A percentile compares a stretch with the other conserved stretches of the same genome.
Evolutionary conservation across 2,888 invertebrate genomes (phyloP).

Genomic region (Sphinx pinastri): DNA sequence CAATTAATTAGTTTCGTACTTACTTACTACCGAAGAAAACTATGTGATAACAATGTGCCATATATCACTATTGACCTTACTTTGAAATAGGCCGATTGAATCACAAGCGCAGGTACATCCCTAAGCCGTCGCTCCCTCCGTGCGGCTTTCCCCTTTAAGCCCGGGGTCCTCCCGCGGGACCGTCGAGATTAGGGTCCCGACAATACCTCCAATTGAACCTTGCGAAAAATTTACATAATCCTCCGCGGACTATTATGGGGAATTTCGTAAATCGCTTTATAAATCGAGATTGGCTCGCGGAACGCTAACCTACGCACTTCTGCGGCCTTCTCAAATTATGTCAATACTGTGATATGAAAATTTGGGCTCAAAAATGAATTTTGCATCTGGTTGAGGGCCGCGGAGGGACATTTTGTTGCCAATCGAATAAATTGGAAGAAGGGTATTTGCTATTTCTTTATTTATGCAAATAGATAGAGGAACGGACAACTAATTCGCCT

Average conservation of each 20-base stretch:
- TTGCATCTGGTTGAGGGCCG: not conserved
- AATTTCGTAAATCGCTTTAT: constrained; percentile 31
- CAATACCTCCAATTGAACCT: constrained; percentile 60
- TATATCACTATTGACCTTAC: too few species aligned
- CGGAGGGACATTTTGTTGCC: not conserved
- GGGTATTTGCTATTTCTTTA: too few species aligned
- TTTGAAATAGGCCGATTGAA: not conserved
- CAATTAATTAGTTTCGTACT: too few species aligned
- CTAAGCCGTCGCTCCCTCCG: constrained; percentile 24
- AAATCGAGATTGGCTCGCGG: constrained; percentile 28
- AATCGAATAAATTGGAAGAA: not conserved
- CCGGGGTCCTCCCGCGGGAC: constrained; percentile 44
- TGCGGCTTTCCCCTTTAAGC: constrained; percentile 39
- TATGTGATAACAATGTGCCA: too few species aligned
- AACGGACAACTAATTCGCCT: too few species aligned
- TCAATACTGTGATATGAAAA: not conserved
- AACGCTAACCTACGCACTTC: constrained; percentile 26
- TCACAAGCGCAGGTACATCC: constrained; percentile 30
- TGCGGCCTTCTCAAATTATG: constrained; percentile 23
- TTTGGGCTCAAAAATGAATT: not conserved
- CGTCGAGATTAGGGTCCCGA: constrained; percentile 55
- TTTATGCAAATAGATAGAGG: too few species aligned
- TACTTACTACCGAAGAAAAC: too few species aligned
- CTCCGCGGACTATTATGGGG: constrained; percentile 29
- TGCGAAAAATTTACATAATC: constrained; percentile 63